Base-by-base conservation (phyloP, 2,113 vertebrate genomes). In the Heterochromis multidens region DNA sequence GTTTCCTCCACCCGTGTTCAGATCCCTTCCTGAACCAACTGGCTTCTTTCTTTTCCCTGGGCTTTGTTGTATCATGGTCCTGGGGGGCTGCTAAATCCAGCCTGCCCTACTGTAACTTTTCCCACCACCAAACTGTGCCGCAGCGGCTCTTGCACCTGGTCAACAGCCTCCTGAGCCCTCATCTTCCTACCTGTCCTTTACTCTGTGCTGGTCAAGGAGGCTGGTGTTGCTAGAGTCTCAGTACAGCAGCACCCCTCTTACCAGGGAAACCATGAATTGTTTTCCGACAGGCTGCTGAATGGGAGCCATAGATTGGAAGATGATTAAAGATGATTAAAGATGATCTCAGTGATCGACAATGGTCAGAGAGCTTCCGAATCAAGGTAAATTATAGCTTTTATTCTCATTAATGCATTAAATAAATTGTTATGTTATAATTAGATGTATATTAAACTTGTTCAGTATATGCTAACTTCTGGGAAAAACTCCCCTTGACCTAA, bases 61-160 rank as follows among this genome's bases (percentile, higher is more conserved):
- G 13, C 25, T 0, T 46, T 46, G 23, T 67, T 70, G 63, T n/a
- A 0, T 70, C n/a, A 9, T 25, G 8, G 14, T 67, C 25, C 0
- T 43, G 63, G 23, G n/a, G 0, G 27, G 37, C 8, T 70, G 37
- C 35, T 10, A 9, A 37, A 9, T 37, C 35, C 35, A 8, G 35
- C 35, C 35, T 37, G 35, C 10, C 35, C 35, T 37, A 37, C 35
- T 37, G 9, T 9, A 37, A 37, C 35, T 37, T 7, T 46, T 43
- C 23, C 37, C 7, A 2, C 40, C 35, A 14, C 33, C 21, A 8
- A 65, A 23, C 3, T 63, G 31, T 0, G 61, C 33, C 0, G 1
- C 33, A 23, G 33, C 6, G 1, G 61, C 61, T 65, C 62, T 65
- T 65, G 21, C 37, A 21, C 33, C 33, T 65, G 62, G 0, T 65